A percentile compares a stretch with the other conserved stretches of the same genome.
These are phyloP conservation scores for Corvus moneduloides DNA, from an alignment of 2,113 vertebrate genomes.

Conservation along the genomic window DNA sequence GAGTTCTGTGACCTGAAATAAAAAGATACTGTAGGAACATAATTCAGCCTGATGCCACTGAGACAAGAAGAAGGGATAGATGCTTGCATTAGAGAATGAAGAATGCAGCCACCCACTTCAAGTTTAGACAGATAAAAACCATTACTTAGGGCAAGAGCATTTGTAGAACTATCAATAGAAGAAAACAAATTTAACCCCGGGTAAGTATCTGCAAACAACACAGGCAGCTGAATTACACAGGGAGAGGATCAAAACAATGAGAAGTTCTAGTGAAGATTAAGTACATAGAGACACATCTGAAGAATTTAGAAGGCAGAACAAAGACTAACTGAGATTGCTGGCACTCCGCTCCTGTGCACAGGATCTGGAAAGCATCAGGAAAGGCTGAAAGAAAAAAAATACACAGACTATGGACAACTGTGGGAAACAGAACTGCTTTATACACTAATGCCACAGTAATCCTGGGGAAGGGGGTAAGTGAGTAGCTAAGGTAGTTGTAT, in stretches of 20 bases:
- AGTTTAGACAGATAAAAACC: not conserved
- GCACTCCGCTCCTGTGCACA: not conserved
- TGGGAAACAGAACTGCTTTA: conserved; percentile 33
- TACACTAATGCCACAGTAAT: not conserved
- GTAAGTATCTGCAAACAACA: conserved; percentile 1
- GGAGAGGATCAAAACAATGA: not conserved
- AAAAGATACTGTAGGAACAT: not conserved
- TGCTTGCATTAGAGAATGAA: not conserved
- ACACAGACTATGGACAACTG: not conserved
- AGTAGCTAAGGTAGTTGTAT: not conserved
- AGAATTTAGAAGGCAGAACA: conserved; percentile 10
- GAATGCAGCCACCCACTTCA: not conserved
- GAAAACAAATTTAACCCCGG: not conserved
- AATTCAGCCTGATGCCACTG: not conserved
- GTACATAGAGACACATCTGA: not conserved
- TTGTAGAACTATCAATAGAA: not conserved
- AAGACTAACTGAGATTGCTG: not conserved
- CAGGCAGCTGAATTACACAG: not conserved
- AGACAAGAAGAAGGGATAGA: not conserved
- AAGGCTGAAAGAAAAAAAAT: not conserved
- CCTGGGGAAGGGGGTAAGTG: not conserved
- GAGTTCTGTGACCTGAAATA: not conserved
- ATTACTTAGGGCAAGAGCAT: not conserved
- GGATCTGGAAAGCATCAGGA: conserved; percentile 47
- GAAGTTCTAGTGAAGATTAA: not conserved